Evolutionary conservation across 2,113 vertebrate genomes (phyloP).

Genomic region (Oryzias melastigma): DNA sequence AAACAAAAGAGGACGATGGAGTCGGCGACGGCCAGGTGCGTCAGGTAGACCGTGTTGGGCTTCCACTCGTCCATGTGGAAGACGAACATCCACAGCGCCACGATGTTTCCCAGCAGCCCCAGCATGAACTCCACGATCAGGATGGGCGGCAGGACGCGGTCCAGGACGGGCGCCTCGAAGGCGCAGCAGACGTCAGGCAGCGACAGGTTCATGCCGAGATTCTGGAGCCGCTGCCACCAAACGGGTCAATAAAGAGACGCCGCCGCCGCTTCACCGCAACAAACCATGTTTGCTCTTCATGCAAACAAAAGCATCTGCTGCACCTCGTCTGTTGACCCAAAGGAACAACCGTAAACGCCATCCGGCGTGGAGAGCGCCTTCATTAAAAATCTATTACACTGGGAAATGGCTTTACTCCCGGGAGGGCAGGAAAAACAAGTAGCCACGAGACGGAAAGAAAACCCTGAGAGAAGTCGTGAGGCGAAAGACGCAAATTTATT

Average conservation of each 20-base stretch:
- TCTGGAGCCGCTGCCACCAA: slow-evolving; percentile 5
- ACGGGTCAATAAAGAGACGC: slow-evolving; percentile 24
- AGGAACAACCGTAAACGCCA: slow-evolving; percentile 58
- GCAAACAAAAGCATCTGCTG: slow-evolving; percentile 40
- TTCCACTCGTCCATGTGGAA: slow-evolving; percentile 77
- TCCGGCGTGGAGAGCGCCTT: slow-evolving; percentile 31
- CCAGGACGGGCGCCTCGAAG: slow-evolving; percentile 69
- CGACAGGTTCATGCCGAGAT: slow-evolving; percentile 39
- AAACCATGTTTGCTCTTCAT: slow-evolving; percentile 30
- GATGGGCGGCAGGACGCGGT: slow-evolving; percentile 70
- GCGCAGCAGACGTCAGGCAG: slow-evolving; percentile 57
- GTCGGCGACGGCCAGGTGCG: slow-evolving; percentile 78
- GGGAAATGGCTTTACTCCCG: slow-evolving; percentile 35
- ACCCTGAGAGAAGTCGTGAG: slow-evolving; percentile 20
- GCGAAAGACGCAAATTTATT: slow-evolving; percentile 86
- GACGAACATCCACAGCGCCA: slow-evolving; percentile 78
- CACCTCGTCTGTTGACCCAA: slow-evolving; percentile 48
- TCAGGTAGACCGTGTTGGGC: slow-evolving; percentile 76
- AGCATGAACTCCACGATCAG: slow-evolving; percentile 76
- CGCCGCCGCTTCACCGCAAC: slow-evolving; percentile 2
- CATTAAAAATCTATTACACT: slow-evolving; percentile 66
- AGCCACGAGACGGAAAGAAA: slow-evolving; percentile 1
- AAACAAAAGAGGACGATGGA: slow-evolving; percentile 77
- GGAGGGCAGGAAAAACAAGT: slow-evolving; percentile 61
- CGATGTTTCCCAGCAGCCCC: slow-evolving; percentile 71